Conservation (phyloP, 1,140 invertebrate genomes). For the Camponotus floridanus region DNA sequence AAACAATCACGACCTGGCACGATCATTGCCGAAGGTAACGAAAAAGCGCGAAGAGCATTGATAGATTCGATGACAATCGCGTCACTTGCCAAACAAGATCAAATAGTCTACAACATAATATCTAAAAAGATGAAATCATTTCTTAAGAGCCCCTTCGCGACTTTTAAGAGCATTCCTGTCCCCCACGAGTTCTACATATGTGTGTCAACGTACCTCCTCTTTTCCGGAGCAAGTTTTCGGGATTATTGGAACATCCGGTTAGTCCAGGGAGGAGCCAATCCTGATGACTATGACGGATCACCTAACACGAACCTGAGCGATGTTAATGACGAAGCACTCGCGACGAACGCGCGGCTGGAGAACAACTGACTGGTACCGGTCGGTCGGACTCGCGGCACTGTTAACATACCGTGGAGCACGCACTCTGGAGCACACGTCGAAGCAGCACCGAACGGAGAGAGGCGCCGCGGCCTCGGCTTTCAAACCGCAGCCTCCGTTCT, state of each 20-base stretch:
- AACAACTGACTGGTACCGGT: constrained; percentile 42
- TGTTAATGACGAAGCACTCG: constrained; percentile 4
- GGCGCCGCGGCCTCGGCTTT: constrained; percentile 66
- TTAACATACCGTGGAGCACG: constrained; percentile 59
- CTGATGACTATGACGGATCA: constrained; percentile 20
- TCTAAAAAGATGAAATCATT: not conserved
- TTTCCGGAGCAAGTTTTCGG: not conserved
- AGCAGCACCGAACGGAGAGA: not conserved
- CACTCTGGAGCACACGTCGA: constrained; percentile 25
- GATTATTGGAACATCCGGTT: not conserved
- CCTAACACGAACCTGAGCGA: not conserved
- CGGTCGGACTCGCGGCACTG: constrained; percentile 66
- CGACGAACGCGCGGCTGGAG: not conserved
- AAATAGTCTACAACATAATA: not conserved
- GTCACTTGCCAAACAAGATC: not conserved
- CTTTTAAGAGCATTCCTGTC: not conserved
- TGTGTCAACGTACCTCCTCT: constrained; percentile 21
- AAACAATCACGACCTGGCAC: not conserved
- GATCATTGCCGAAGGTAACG: not conserved
- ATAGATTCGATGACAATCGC: not conserved
- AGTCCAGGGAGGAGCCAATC: not conserved
- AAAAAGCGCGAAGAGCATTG: not conserved
- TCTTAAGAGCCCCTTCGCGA: not conserved
- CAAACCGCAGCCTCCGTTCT: constrained; percentile 76
- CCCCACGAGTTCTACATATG: not conserved